Evolutionary conservation across 2,888 invertebrate genomes (phyloP), one percentile per base, ranked within the genome.

Genomic region (Drosophila neonasuta): DNA sequence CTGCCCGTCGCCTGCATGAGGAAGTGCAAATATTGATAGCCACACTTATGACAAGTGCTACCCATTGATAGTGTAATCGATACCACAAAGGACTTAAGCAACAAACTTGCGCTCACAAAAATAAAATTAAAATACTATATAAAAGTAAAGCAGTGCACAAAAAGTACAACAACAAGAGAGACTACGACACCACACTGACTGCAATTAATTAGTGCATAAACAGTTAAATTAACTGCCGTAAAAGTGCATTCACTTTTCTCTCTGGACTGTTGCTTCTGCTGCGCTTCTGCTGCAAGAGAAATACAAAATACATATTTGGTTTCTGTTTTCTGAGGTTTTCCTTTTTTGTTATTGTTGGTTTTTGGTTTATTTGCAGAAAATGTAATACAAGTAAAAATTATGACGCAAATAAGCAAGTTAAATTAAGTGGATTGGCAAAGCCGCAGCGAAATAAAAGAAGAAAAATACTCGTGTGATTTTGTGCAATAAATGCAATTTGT

Each of bases 141-240:
- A 49, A 54, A 59, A 56, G 30, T 60, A 15, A 9, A 8, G 39
- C 39, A 41, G 24, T 11, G 15, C 41, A 52, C 20, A 17, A 17
- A 29, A 39, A 10, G 57, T 54, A 29, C 44, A 50, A 15, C 42
- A 36, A 1, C 42, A 34, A 34, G 46, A 20, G 29, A 36, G 24
- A 6, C 34, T 50, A 24, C 60, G 46, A 24, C 58, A 74, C 46
- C 55, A 69, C n/a, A 36, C 36, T n/a, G 36, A 36, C 36, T 36
- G 76, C 84, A 81, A 89, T 87, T 88, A 88, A 89, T 89, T 88
- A 88, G 88, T 88, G 88, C 88, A 88, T 89, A 88, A 88, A 88
- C 80, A 84, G 81, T 82, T 88, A 83, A 89, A 79, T 80, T 89
- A 86, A 85, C 77, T 80, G 79, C 77, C 77, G 82, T 77, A 82